Percentiles rank a stretch among this genome's conserved stretches.
These are phyloP conservation scores for Nemapogon koenigi DNA, from an alignment of 2,888 invertebrate species.

Conservation along the genomic window DNA sequence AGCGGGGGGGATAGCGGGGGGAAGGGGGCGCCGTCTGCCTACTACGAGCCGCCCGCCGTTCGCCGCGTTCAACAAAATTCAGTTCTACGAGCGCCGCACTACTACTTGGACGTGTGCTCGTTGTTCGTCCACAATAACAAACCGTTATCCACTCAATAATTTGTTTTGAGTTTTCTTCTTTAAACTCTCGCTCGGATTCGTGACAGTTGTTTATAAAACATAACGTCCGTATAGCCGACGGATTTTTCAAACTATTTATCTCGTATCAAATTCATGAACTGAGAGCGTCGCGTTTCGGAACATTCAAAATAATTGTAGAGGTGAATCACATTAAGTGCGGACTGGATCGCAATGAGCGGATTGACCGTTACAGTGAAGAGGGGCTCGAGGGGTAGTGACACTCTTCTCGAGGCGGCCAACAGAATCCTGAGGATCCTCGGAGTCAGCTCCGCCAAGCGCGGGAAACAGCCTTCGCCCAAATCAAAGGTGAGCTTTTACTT, in stretches of 20 bases:
- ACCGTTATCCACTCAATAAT: conserved; percentile 1
- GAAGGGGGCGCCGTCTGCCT: not conserved
- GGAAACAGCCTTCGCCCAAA: conserved; percentile 62
- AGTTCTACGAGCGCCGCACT: conserved; percentile 50
- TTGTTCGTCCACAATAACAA: conserved; percentile 6
- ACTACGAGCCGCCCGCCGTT: conserved; percentile 7
- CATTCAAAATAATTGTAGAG: conserved; percentile 32
- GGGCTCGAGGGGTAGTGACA: conserved; percentile 62
- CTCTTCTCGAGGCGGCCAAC: conserved; percentile 61
- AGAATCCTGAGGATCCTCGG: conserved; percentile 60
- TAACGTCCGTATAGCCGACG: conserved; percentile 5
- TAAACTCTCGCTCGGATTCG: conserved; percentile 7
- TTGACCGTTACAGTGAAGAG: conserved; percentile 62
- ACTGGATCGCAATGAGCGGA: conserved; percentile 60
- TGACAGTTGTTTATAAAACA: conserved; percentile 10
- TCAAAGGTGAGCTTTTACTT: conserved; percentile 63
- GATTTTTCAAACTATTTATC: not conserved
- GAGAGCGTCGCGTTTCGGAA: conserved; percentile 31
- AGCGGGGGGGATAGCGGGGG: conserved; percentile 4
- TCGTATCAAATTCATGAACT: conserved; percentile 1
- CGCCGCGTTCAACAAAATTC: conserved; percentile 18
- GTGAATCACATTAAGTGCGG: conserved; percentile 37
- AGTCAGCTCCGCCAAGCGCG: conserved; percentile 60
- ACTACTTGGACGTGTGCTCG: conserved; percentile 35
- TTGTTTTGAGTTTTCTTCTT: not conserved